Conservation (phyloP, 2,888 invertebrate genomes). For the Phlogophora meticulosa region DNA sequence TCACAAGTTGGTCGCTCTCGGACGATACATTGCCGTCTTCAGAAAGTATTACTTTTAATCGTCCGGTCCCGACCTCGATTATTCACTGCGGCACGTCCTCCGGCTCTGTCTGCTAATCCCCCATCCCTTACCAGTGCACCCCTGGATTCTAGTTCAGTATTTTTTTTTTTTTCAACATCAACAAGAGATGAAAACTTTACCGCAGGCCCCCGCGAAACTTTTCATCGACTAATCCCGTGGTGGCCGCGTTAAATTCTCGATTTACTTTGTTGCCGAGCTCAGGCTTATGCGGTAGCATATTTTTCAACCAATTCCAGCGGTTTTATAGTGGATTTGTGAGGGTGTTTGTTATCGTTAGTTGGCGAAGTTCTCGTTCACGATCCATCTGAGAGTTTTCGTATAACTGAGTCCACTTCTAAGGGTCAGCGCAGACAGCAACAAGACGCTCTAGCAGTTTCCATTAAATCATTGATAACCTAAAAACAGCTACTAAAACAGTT, state of each 20-base stretch:
- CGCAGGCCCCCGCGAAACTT: conserved; percentile 79
- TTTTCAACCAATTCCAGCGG: conserved; percentile 83
- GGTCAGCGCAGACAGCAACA: too few relatives aligned
- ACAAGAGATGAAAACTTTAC: conserved; percentile 87
- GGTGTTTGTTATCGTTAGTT: conserved; percentile 85
- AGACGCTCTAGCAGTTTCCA: too few relatives aligned
- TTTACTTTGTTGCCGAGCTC: conserved; percentile 86
- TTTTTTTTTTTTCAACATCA: conserved; percentile 83
- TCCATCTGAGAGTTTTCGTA: conserved; percentile 51
- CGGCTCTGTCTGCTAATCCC: conserved; percentile 73
- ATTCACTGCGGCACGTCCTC: conserved; percentile 77
- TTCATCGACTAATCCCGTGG: conserved; percentile 86
- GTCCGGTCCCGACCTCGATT: conserved; percentile 72
- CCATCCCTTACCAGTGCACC: conserved; percentile 71
- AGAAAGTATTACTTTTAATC: conserved; percentile 77
- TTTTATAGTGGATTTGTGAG: conserved; percentile 82
- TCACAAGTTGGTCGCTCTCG: conserved; percentile 42
- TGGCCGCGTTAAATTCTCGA: conserved; percentile 86
- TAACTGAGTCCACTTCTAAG: conserved; percentile 32
- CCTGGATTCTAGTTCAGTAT: conserved; percentile 74
- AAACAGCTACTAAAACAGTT: too few relatives aligned
- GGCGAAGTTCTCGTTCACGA: conserved; percentile 69
- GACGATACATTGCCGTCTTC: conserved; percentile 69
- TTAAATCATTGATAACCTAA: too few relatives aligned
- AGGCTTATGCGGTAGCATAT: conserved; percentile 85